Percentiles rank a stretch among this genome's conserved stretches.
phyloP scores from a whole-genome alignment of 2,888 invertebrate species.

The Lepidonotus clava region DNA sequence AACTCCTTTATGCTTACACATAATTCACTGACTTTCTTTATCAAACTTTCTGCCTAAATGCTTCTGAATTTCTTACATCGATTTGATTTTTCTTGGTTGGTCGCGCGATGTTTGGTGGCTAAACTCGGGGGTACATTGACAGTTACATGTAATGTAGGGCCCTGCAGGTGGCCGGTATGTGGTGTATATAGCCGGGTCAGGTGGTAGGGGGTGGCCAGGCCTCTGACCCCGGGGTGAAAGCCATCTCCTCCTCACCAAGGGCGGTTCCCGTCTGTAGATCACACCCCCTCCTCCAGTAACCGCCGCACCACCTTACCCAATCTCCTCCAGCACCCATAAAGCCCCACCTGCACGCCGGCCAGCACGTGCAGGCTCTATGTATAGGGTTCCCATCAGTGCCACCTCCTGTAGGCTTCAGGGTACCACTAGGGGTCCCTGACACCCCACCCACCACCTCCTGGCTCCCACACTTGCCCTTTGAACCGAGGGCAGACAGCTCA shows the following conservation, averaged over 20 bases:
- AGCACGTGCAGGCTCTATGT: conserved; percentile 5
- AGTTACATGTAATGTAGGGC: too few species aligned
- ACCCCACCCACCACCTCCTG: too few species aligned
- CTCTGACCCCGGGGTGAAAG: conserved; percentile 17
- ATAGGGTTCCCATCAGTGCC: neutral
- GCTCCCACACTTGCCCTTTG: neutral
- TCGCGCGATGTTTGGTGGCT: too few species aligned
- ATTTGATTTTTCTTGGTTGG: too few species aligned
- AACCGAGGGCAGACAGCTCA: neutral
- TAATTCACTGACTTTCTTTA: too few species aligned
- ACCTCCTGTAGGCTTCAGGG: too few species aligned
- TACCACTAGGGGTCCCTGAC: too few species aligned
- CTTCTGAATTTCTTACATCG: too few species aligned
- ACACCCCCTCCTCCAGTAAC: conserved; percentile 18
- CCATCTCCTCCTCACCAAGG: neutral
- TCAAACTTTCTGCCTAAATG: too few species aligned
- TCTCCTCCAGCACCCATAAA: neutral
- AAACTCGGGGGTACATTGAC: too few species aligned
- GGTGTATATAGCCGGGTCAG: too few species aligned
- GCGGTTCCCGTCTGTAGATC: conserved; percentile 17
- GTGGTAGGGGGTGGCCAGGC: neutral
- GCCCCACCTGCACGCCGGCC: neutral
- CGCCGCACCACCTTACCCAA: conserved; percentile 4
- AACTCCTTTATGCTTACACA: neutral
- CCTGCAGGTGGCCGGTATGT: neutral